Base-by-base conservation (phyloP, 2,888 invertebrate species). In the Drosophila lacicola region DNA sequence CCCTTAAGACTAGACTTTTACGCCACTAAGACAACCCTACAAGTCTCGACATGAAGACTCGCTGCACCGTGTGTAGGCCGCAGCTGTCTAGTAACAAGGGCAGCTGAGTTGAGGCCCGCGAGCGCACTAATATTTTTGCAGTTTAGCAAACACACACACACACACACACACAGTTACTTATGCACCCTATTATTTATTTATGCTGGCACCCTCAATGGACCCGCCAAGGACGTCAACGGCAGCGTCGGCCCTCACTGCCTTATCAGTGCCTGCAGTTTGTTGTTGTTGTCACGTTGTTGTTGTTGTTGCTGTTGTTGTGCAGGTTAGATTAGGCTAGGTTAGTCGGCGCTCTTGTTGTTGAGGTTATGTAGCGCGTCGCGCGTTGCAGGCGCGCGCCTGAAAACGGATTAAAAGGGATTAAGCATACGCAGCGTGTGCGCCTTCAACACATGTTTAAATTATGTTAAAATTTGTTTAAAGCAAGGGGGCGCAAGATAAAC, bases 401-500 rank as follows among this genome's bases (percentile, higher is more conserved):
- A 83, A 81, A 73, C 84, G 83, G 88, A 83, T 83, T 83, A 83
- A 81, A 87, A 70, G 55, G 83, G 73, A 83, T 83, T 83, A 83
- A 84, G 89, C 63, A 84, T 87, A 83, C 89, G 82, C 82, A 87
- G 79, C 66, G 83, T 84, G 82, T 83, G 85, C 82, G 82, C 47
- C 62, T 63, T 70, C 87, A 87, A 83, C 89, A 83, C 83, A 83
- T 83, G 83, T 81, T 83, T 84, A 83, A 83, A 83, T 83, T 83
- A 89, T 83, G 87, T 87, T 84, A 81, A 83, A 83, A 84, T 89
- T 88, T 89, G 89, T 73, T 87, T 78, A 75, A 74, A 83, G 81
- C 50, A 39, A 19, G 11, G 45, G 42, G 13, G 36, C 17, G 49
- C 41, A 60, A 71, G 51, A 76, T 64, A 77, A 67, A 58, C 74